A percentile compares a stretch with the other conserved stretches of the same genome.
Conservation (phyloP, 2,888 invertebrate species). For the Quadroppia sp. region DNA sequence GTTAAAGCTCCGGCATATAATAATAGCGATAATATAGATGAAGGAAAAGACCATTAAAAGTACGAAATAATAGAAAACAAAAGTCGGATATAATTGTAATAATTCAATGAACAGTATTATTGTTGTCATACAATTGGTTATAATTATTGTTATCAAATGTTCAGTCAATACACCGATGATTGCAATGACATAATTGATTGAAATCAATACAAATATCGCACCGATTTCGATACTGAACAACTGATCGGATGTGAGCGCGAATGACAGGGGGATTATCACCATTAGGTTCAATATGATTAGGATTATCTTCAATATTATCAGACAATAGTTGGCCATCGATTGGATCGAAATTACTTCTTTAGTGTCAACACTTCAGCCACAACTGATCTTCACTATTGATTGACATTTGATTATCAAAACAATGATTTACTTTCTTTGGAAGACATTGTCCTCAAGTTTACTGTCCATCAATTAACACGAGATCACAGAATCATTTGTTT, state of each 20-base stretch:
- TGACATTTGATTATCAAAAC: too few species aligned
- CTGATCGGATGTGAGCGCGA: neutral
- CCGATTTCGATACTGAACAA: slow-evolving; percentile 2
- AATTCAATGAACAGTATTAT: slow-evolving; percentile 27
- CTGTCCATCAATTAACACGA: neutral
- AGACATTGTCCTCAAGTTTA: neutral
- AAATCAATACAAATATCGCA: neutral
- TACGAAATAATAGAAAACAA: slow-evolving; percentile 22
- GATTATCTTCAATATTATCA: slow-evolving; percentile 1
- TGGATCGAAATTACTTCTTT: neutral
- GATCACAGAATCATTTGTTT: too few species aligned
- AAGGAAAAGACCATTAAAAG: slow-evolving; percentile 5
- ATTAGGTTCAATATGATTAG: slow-evolving; percentile 17
- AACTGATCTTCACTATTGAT: too few species aligned
- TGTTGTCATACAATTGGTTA: slow-evolving; percentile 27
- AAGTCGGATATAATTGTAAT: slow-evolving; percentile 15
- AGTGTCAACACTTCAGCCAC: too few species aligned
- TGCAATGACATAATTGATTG: slow-evolving; percentile 21
- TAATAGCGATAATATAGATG: neutral
- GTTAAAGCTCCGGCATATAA: neutral
- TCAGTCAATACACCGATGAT: slow-evolving; percentile 13
- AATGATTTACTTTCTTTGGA: neutral
- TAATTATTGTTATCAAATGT: slow-evolving; percentile 14
- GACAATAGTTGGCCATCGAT: slow-evolving; percentile 5
- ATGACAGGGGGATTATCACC: slow-evolving; percentile 18